A percentile compares a stretch with the other conserved stretches of the same genome.
Conservation (phyloP, 2,113 vertebrate genomes). For the Natator depressus region DNA sequence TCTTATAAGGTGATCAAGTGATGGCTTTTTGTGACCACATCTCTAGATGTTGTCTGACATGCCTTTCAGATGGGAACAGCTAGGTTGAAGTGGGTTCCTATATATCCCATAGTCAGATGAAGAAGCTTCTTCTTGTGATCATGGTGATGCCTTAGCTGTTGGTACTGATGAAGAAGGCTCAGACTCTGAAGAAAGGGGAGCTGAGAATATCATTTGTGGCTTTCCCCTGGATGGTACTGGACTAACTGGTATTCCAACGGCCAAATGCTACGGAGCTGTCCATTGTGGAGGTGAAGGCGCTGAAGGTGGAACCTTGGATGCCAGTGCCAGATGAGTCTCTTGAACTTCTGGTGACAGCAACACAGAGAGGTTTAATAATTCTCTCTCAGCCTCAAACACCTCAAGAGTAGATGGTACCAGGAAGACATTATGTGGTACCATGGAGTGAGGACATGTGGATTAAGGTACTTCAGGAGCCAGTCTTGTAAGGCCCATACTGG, state of each 20-base stretch:
- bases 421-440: not conserved
- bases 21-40: not conserved
- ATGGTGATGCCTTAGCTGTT: not conserved
- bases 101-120: not conserved
- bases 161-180: not conserved
- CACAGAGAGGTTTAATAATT: not conserved
- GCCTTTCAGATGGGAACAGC: not conserved
- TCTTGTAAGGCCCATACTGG: not conserved
- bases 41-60: not conserved
- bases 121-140: not conserved
- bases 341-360: not conserved
- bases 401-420: not conserved
- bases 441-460: not conserved
- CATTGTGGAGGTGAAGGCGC: not conserved
- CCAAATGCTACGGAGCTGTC: not conserved
- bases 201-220: not conserved
- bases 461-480: not conserved
- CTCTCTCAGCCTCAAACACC: not conserved
- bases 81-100: not conserved
- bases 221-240: not conserved
- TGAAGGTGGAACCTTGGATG: not conserved
- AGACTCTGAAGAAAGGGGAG: not conserved
- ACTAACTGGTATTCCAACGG: not conserved
- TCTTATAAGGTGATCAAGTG: constrained; percentile 39
- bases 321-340: not conserved